These are phyloP conservation scores for Nemoura dubitans DNA, from an alignment of 2,888 invertebrate genomes.

Conservation along the genomic window DNA sequence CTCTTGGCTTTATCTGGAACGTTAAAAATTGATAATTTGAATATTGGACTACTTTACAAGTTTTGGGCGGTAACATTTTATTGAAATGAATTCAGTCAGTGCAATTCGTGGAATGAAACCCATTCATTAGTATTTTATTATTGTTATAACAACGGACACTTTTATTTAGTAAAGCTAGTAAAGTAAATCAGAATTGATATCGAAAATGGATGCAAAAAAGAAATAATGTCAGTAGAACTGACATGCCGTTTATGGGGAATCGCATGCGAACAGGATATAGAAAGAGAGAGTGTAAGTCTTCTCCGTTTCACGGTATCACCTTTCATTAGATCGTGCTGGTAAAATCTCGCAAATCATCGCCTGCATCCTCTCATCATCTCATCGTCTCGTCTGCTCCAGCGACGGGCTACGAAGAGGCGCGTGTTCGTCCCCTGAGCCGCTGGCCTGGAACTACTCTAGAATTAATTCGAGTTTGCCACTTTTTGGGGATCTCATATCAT, in stretches of 20 bases:
- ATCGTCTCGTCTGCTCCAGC: no score
- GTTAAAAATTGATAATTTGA: background rate
- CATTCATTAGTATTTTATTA: background rate
- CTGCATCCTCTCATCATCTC: no score
- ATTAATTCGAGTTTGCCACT: no score
- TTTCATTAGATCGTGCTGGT: no score
- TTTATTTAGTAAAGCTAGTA: background rate
- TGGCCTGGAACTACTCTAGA: no score
- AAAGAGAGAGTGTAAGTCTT: conserved; percentile 12
- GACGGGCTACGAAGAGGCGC: no score
- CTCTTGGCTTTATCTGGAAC: background rate
- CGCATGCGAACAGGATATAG: background rate
- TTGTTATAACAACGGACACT: background rate
- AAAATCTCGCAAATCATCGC: no score
- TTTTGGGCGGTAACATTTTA: background rate
- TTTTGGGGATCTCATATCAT: no score
- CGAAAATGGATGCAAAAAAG: background rate
- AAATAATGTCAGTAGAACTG: background rate
- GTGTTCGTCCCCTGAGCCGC: no score
- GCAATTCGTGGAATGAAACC: background rate
- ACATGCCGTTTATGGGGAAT: background rate
- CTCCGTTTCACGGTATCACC: background rate
- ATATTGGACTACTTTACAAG: background rate
- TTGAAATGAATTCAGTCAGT: background rate
- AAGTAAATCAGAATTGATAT: background rate